Evolutionary conservation across 2,888 invertebrate genomes (phyloP), one percentile per base, ranked within the genome.

Genomic region (Spodoptera littoralis): DNA sequence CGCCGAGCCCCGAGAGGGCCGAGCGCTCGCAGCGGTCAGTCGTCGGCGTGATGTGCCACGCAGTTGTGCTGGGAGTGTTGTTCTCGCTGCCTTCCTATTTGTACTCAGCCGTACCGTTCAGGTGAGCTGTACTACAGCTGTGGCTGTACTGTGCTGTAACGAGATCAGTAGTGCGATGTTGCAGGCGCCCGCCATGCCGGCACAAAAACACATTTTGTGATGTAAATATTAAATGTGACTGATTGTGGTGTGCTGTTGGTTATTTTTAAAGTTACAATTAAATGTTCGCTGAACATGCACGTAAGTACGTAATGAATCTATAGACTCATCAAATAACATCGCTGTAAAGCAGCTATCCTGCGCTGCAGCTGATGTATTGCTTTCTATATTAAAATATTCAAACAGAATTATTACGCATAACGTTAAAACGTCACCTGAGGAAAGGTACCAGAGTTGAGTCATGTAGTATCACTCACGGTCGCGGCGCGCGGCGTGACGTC

Each of bases 101-200:
- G 69, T 93, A 92, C 86, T 89, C 93, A 78, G 90, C 91, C 65
- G 90, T 91, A 65, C 92, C 92, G 77, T 93, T 92, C 91, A 92
- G 92, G 93, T 93, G 90, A 92, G 90, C 84, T 59, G 80, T 41
- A 54, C 60, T 8, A 9, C 30, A 30, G 30, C 36, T 6, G 36
- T 36, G 6, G 36, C 36, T 36, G 36, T 9, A 9, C 36, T 36
- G 36, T 36, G 36, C 8, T 36, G 36, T 36, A 6, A 36, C 36
- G 36, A 27, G 27, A 27, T 3, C 27, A 0, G 27, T 27, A 27
- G 27, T 27, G 27, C 27, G 27, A 27, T 27, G 27, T 27, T 27
- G 27, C 27, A 5, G 27, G 4, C 27, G 27, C 27, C 27, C 27
- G 27, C 27, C 5, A 27, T 27, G 27, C 27, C 27, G 27, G 27